Conservation (phyloP, 1,140 invertebrate genomes). For the Drosophila parabipectinata region DNA sequence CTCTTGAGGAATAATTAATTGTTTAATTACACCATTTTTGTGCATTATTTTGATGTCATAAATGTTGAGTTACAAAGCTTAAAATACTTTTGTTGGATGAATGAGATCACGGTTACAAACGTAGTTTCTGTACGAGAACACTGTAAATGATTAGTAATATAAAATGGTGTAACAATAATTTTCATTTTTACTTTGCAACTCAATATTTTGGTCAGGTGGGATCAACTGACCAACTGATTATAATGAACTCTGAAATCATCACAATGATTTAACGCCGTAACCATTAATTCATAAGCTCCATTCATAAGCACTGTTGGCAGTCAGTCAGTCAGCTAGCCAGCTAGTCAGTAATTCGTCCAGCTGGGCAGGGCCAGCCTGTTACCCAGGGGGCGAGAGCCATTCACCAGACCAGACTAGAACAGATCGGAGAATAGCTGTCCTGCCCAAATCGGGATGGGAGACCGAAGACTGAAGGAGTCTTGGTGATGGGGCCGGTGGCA, state of each 20-base stretch:
- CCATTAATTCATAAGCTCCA: slow-evolving; percentile 38
- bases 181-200: too few relatives aligned
- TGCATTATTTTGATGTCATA: neutral
- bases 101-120: too few relatives aligned
- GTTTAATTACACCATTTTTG: neutral
- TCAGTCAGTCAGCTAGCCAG: slow-evolving; percentile 22
- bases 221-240: too few relatives aligned
- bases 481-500: neutral
- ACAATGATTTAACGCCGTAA: slow-evolving; percentile 26
- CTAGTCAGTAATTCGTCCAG: slow-evolving; percentile 12
- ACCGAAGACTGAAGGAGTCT: neutral
- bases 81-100: neutral
- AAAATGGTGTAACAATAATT: too few relatives aligned
- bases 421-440: slow-evolving; percentile 40
- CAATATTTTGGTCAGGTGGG: too few relatives aligned
- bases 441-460: slow-evolving; percentile 52
- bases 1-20: neutral
- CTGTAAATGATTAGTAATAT: too few relatives aligned
- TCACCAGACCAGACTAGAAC: slow-evolving; percentile 42
- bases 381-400: slow-evolving; percentile 32
- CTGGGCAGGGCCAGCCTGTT: neutral
- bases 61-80: neutral
- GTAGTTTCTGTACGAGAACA: too few relatives aligned
- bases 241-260: neutral
- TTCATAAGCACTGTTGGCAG: slow-evolving; percentile 77